Evolutionary conservation across 2,113 vertebrate genomes (phyloP).

Genomic region (Cyprinodon brontotheroides): DNA sequence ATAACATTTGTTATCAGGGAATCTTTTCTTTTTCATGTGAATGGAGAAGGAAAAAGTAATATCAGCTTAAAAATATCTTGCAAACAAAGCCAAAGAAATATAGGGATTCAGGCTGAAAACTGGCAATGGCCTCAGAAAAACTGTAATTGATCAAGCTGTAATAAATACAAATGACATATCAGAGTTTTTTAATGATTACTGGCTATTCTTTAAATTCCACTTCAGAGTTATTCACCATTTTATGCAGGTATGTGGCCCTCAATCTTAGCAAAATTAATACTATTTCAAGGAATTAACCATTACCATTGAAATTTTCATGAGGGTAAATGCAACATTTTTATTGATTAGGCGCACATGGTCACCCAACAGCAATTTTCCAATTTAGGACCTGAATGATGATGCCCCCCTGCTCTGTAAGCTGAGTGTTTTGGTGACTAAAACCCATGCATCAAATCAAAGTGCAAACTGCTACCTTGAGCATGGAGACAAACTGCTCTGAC

Average conservation of each 20-base stretch:
- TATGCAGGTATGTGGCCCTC: neutral
- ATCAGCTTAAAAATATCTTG: too few species aligned
- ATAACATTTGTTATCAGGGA: too few species aligned
- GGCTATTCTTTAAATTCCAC: neutral
- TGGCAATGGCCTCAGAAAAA: too few species aligned
- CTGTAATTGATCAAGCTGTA: too few species aligned
- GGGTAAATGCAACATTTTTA: slow-evolving; percentile 27
- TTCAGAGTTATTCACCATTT: neutral
- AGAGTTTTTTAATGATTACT: neutral
- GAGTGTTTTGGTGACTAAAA: slow-evolving; percentile 59
- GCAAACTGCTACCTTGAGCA: slow-evolving; percentile 63
- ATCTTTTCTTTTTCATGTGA: too few species aligned
- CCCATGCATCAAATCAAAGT: slow-evolving; percentile 67
- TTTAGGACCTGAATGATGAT: slow-evolving; percentile 66
- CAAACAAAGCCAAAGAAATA: too few species aligned
- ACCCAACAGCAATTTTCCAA: slow-evolving; percentile 71
- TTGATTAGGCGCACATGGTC: slow-evolving; percentile 54
- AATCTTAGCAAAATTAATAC: neutral
- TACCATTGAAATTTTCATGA: neutral
- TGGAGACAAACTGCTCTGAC: slow-evolving; percentile 72
- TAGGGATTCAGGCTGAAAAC: too few species aligned
- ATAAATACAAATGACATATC: neutral
- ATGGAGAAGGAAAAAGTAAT: too few species aligned
- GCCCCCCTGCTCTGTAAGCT: slow-evolving; percentile 28
- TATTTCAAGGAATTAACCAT: neutral